phyloP scores from a whole-genome alignment of 2,113 vertebrate genomes.

The Columba janthina region DNA sequence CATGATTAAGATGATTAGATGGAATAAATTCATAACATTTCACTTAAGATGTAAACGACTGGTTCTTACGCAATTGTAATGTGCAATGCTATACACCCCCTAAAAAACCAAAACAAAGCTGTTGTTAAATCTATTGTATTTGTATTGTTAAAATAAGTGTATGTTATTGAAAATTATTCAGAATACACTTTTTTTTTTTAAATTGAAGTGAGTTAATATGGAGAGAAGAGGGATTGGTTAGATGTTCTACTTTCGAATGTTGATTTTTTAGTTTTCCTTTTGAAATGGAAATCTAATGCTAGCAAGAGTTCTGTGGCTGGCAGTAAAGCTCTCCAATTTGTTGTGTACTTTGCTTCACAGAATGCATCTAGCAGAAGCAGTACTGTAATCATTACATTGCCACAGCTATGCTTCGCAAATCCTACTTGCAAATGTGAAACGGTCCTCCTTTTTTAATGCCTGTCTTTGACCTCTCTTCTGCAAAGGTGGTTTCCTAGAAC shows the following conservation, averaged over 20 bases:
- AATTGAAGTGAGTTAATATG: neutral
- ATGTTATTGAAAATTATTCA: neutral
- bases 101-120: neutral
- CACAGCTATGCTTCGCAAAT: neutral
- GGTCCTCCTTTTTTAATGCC: neutral
- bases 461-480: neutral
- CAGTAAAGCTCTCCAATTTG: neutral
- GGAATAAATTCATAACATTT: constrained; percentile 1
- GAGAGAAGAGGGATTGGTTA: neutral
- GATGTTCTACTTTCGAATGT: neutral
- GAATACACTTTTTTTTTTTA: neutral
- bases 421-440: neutral
- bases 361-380: neutral
- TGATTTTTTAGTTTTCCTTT: neutral
- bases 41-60: neutral
- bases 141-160: neutral
- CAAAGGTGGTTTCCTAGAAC: neutral
- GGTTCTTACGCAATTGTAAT: neutral
- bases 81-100: neutral
- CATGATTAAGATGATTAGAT: constrained; percentile 6
- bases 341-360: neutral
- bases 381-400: neutral
- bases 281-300: neutral
- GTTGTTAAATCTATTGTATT: neutral
- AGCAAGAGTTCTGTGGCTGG: neutral